phyloP scores from a whole-genome alignment of 2,797 vertebrate species.

The Hirundo rustica region DNA sequence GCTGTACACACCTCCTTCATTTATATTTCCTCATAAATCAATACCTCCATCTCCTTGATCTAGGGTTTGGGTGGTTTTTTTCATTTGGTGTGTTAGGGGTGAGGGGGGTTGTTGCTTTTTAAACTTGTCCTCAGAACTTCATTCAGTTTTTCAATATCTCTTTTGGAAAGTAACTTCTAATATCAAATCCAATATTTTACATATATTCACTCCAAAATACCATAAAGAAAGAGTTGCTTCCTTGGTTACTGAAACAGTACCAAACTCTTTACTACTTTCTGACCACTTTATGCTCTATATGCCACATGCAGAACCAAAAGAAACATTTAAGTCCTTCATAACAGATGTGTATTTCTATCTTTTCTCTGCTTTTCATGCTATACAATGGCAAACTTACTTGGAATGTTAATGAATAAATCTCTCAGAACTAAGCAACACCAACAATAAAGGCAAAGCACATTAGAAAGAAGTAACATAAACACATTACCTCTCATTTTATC shows the following conservation, averaged over 20 bases:
- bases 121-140: background rate
- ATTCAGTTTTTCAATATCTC: background rate
- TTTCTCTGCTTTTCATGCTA: background rate
- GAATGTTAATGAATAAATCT: background rate
- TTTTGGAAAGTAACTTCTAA: background rate
- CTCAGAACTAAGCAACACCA: background rate
- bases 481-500: background rate
- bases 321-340: background rate
- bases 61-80: background rate
- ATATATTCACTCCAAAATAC: background rate
- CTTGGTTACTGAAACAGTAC: background rate
- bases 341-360: background rate
- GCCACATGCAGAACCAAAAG: background rate
- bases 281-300: background rate
- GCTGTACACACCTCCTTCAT: background rate
- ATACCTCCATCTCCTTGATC: background rate
- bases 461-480: background rate
- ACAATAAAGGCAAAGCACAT: background rate
- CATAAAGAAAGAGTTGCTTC: background rate
- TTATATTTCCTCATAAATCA: conserved; percentile 29
- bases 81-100: background rate
- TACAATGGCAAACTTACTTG: background rate
- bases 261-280: background rate
- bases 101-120: background rate
- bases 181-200: background rate